These are phyloP conservation scores for Enteromius paludinosus DNA, from an alignment of 2,797 vertebrate species.

Conservation along the genomic window DNA sequence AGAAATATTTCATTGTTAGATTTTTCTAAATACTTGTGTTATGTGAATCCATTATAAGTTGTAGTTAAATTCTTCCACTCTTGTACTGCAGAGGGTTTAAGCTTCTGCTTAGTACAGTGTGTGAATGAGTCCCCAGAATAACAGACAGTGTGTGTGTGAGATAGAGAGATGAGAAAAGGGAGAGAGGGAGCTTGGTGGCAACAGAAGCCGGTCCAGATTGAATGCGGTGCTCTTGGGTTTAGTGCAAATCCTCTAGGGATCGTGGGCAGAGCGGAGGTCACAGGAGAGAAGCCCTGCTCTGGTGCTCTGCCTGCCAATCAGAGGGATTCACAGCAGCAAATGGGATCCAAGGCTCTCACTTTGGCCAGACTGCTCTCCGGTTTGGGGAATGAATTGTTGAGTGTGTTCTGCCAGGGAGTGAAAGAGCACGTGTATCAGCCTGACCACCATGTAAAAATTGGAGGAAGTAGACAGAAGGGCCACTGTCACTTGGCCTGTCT, in stretches of 20 bases:
- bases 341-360: conserved; percentile 37
- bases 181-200: conserved; percentile 46
- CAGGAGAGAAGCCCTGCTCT: conserved; percentile 38
- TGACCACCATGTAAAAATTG: conserved; percentile 27
- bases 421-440: conserved; percentile 41
- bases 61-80: conserved; percentile 6
- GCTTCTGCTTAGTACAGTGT: conserved; percentile 56
- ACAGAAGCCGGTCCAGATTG: conserved; percentile 47
- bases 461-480: conserved; percentile 22
- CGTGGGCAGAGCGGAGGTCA: conserved; percentile 50
- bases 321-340: conserved; percentile 35
- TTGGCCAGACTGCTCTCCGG: conserved; percentile 27
- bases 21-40: neutral
- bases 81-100: conserved; percentile 59
- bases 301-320: conserved; percentile 42
- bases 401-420: conserved; percentile 39
- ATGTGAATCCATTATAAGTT: neutral
- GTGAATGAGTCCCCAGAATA: conserved; percentile 60
- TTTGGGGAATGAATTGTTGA: conserved; percentile 44
- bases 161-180: neutral
- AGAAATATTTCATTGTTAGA: neutral
- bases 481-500: neutral
- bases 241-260: conserved; percentile 45
- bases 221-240: conserved; percentile 49
- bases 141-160: conserved; percentile 16